phyloP scores from a whole-genome alignment of 1,140 invertebrate species.

The Diabrotica virgifera region DNA sequence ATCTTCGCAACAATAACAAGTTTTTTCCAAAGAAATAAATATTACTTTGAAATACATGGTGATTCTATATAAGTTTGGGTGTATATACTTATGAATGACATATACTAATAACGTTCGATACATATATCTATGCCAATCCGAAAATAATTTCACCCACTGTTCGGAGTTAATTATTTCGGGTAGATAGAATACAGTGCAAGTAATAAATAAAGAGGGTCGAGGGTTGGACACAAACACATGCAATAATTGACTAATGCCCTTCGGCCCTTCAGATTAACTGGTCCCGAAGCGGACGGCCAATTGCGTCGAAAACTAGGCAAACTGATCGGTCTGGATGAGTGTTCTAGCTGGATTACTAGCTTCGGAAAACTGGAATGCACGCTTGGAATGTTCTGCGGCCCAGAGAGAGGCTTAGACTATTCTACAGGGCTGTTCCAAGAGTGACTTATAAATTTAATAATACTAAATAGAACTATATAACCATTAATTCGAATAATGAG shows the following conservation, averaged over 20 bases:
- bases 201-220: slow-evolving; percentile 14
- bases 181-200: slow-evolving; percentile 1
- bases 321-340: neutral
- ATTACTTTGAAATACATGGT: no score
- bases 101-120: no score
- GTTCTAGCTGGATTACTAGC: slow-evolving; percentile 9
- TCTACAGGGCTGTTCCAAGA: neutral
- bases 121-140: neutral
- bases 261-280: slow-evolving; percentile 16
- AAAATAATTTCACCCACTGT: neutral
- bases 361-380: slow-evolving; percentile 7
- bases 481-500: no score
- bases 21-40: no score
- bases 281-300: slow-evolving; percentile 1
- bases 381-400: slow-evolving; percentile 4
- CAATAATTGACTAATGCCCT: slow-evolving; percentile 19
- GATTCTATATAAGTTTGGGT: no score
- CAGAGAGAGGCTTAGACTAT: neutral
- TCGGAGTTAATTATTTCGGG: neutral
- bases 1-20: no score
- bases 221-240: slow-evolving; percentile 13
- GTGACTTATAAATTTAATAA: no score
- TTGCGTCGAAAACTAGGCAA: neutral
- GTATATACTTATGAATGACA: no score
- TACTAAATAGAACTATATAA: no score